phyloP scores from a whole-genome alignment of 2,888 invertebrate species.

The Aphodius granarius region DNA sequence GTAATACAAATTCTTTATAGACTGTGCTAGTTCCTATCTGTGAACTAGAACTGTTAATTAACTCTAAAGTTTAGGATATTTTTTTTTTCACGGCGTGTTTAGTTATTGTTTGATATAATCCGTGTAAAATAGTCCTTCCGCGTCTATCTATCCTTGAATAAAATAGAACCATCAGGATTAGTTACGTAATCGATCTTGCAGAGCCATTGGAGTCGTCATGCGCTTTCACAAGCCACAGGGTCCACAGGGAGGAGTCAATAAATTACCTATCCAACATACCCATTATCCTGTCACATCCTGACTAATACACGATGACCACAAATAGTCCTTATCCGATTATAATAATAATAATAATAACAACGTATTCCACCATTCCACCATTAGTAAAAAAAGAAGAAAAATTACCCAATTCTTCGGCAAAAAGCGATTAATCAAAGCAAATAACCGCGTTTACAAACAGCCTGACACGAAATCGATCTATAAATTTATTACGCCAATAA shows the following conservation, averaged over 20 bases:
- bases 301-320: too few species aligned
- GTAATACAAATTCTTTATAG: too few species aligned
- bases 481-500: background rate
- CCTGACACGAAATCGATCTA: background rate
- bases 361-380: too few species aligned
- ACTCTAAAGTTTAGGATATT: too few species aligned
- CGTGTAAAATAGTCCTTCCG: too few species aligned
- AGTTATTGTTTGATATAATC: too few species aligned
- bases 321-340: too few species aligned
- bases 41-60: too few species aligned
- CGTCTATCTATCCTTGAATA: background rate
- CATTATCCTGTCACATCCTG: background rate
- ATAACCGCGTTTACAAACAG: background rate
- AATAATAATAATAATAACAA: too few species aligned
- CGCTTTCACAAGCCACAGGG: background rate
- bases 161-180: background rate
- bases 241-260: background rate
- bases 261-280: background rate
- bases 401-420: too few species aligned
- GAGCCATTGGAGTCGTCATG: background rate
- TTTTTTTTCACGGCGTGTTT: too few species aligned
- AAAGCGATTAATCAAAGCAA: background rate
- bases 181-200: background rate
- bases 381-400: background rate
- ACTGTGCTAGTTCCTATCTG: too few species aligned